Base-by-base conservation (phyloP, 2,113 vertebrate genomes). In the Heteronetta atricapilla region DNA sequence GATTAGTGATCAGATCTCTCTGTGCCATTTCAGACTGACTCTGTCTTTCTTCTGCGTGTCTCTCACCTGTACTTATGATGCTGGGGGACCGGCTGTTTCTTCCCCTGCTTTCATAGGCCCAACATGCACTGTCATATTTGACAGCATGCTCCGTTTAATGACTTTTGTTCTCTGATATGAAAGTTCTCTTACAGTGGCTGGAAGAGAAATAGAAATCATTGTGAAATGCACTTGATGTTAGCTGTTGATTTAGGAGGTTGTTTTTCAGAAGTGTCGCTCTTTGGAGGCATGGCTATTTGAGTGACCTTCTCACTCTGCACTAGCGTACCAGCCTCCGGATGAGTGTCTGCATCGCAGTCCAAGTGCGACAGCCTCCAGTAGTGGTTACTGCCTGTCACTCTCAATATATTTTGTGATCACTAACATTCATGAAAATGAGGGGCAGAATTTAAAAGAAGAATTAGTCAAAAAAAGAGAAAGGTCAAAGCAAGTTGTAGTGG, bases 361-460 rank as follows among this genome's bases (percentile, higher is more conserved):
- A 63, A 93, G 72, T 86, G 78, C 42, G 74, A 42, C 92, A 87
- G 79, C 85, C 88, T 91, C 75, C 63, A 64, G 86, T 85, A 67
- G 62, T 90, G 82, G 95, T 95, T 88, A 56, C 90, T 92, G 67
- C 84, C 60, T 93, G 81, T 93, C 82, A 69, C 68, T 94, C 70
- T 94, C 31, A 68, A 42, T 88, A 42, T 94, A 50, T 77, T 89
- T 91, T 78, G 29, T 86, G 64, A 91, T 90, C 63, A 42, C 38
- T 72, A 79, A 63, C 11, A 42, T 59, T 82, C 14, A 36, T 58
- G 48, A 91, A 91, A 73, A 88, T 21, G 46, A 93, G 56, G 14
- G 36, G 4, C 63, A 82, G 60, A 81, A 87, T 73, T 63, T 4
- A 26, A 67, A 84, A 38, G 69, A 72, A 42, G 72, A 10, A 68